Percentiles rank a stretch among this genome's conserved stretches.
These are phyloP conservation scores for Andrena cerasifolii DNA, from an alignment of 1,140 invertebrate genomes.

Conservation along the genomic window DNA sequence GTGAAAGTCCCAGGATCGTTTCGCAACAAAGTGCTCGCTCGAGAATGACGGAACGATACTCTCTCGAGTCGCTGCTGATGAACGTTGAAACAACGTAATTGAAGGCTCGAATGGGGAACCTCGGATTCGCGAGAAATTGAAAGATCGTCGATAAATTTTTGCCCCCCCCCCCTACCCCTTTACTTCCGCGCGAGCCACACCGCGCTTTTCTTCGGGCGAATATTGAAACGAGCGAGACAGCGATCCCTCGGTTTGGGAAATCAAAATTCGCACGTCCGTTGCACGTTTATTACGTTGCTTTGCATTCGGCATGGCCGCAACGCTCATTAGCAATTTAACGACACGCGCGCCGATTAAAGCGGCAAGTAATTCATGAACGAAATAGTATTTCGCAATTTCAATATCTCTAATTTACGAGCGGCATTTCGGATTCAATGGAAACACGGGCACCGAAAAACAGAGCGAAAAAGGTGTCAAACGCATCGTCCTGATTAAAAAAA, in stretches of 20 bases:
- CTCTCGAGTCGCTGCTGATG: conserved; percentile 21
- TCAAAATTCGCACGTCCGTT: no score
- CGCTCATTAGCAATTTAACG: conserved; percentile 36
- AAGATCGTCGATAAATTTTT: conserved; percentile 7
- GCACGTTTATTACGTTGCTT: neutral
- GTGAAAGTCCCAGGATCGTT: neutral
- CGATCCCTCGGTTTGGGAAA: neutral
- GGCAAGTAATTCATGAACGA: conserved; percentile 51
- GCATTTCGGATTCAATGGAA: conserved; percentile 10
- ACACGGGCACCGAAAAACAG: neutral
- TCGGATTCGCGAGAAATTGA: conserved; percentile 9
- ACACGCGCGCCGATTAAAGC: conserved; percentile 25
- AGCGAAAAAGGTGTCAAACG: conserved; percentile 2
- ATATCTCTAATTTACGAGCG: conserved; percentile 43
- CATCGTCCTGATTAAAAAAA: neutral
- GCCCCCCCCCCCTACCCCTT: no score
- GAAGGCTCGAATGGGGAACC: neutral
- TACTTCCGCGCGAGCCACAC: no score
- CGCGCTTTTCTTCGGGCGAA: no score
- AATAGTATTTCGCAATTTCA: conserved; percentile 23
- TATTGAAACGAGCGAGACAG: neutral
- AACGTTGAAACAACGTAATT: conserved; percentile 48
- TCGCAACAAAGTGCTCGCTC: conserved; percentile 27
- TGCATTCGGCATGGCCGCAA: neutral
- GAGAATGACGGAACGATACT: conserved; percentile 41